Base-by-base conservation (phyloP, 1,140 invertebrate genomes). In the Drosophila punjabiensis region DNA sequence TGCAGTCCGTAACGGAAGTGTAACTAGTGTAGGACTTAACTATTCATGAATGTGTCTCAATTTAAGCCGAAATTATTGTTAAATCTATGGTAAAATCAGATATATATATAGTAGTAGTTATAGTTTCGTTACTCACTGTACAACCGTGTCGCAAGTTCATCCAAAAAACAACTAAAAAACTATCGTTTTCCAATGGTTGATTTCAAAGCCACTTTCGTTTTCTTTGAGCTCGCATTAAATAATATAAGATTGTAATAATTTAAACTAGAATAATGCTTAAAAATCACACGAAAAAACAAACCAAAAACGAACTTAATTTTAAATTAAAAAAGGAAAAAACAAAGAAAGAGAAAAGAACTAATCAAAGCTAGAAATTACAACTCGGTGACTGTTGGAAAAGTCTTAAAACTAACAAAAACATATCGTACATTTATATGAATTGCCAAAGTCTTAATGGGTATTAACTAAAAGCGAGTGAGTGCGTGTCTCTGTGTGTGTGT, bases 391-490 rank as follows among this genome's bases (percentile, higher is more conserved):
- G 87, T 90, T 82, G 65, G 81, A 78, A 86, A 90, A 82, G 86
- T 90, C 86, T 90, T 90, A 90, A 90, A 90, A 90, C 86, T 90
- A 90, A 90, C 86, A 90, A 80, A 90, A 90, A 90, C 86, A 90
- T 90, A 90, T 90, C 86, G 86, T 90, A 90, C 81, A 90, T 90
- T 90, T 90, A 90, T 90, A 90, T 74, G 56, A 90, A 90, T 90
- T 90, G 86, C 86, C 86, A 90, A 90, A 90, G 82, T 90, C 89
- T 89, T 90, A 89, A 89, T 79, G 81, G 81, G 71, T 87, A 76
- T 81, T 79, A 78, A 77, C 43, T 58, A 60, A 76, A 55, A 60
- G 53, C 62, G 63, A 66, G 35, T 59, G 32, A 50, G 64, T 78
- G 65, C 48, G 76, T 75, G 69, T 74, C 53, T 70, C 37, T 63